A percentile compares a stretch with the other conserved stretches of the same genome.
Evolutionary conservation across 53 echinoderm and acorn worm genomes (phyloP).

Genomic region (Actinopyga echinites): DNA sequence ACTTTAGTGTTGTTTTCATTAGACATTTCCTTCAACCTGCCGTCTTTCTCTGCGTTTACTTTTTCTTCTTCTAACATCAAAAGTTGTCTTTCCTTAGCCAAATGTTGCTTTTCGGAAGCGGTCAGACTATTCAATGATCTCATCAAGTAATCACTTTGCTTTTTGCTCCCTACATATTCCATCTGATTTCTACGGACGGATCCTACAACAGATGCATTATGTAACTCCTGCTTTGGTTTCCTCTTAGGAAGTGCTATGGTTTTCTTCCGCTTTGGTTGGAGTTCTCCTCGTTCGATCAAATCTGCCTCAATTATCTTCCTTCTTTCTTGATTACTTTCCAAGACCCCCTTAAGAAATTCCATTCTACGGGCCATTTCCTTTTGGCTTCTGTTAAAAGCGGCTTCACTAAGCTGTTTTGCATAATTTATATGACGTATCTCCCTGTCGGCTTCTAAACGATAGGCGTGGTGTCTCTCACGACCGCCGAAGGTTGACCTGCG

Average conservation of each 20-base stretch:
- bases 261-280: constrained; percentile 41
- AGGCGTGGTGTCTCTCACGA: constrained; percentile 72
- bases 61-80: constrained; percentile 42
- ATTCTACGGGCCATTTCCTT: constrained; percentile 69
- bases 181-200: constrained; percentile 57
- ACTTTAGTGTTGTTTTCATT: not conserved
- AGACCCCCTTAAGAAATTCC: constrained; percentile 69
- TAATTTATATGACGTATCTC: constrained; percentile 81
- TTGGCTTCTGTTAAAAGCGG: constrained; percentile 68
- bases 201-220: constrained; percentile 59
- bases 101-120: constrained; percentile 15
- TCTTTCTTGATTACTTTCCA: constrained; percentile 66
- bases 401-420: constrained; percentile 68
- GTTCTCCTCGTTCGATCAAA: constrained; percentile 28
- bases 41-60: constrained; percentile 31
- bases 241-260: constrained; percentile 7
- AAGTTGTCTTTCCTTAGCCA: constrained; percentile 46
- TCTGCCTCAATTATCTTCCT: constrained; percentile 40
- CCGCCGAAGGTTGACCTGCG: constrained; percentile 83
- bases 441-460: constrained; percentile 72
- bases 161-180: constrained; percentile 31
- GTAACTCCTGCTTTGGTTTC: constrained; percentile 49
- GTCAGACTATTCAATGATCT: constrained; percentile 56
- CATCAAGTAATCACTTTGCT: constrained; percentile 61
- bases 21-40: not conserved